phyloP scores from a whole-genome alignment of 2,888 invertebrate genomes.

The Muschampia plurimacula region DNA sequence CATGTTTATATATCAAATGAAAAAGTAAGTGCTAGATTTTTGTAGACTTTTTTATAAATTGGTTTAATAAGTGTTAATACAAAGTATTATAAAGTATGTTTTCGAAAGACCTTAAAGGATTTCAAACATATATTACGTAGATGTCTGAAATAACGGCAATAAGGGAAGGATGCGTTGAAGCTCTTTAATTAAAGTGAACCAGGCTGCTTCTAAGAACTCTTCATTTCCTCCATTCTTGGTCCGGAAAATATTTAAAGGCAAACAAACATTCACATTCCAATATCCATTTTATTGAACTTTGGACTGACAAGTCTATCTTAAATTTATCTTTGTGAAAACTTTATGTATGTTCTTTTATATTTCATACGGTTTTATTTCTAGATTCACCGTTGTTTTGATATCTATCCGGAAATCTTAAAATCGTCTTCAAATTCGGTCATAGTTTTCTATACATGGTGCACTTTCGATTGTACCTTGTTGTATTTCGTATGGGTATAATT shows the following conservation, averaged over 20 bases:
- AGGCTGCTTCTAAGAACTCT: slow-evolving; percentile 9
- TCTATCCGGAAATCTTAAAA: slow-evolving; percentile 1
- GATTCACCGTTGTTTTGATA: not conserved
- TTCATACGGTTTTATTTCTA: not conserved
- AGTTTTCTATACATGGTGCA: not conserved
- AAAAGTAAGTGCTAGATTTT: too few relatives aligned
- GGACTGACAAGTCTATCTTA: slow-evolving; percentile 10
- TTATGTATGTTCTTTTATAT: slow-evolving; percentile 1
- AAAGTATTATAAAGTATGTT: not conserved
- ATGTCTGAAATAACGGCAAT: not conserved
- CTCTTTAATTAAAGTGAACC: slow-evolving; percentile 24
- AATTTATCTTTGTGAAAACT: not conserved
- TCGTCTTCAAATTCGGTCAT: slow-evolving; percentile 16
- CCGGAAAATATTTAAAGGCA: slow-evolving; percentile 45
- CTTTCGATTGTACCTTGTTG: not conserved
- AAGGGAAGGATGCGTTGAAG: not conserved
- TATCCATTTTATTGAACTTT: slow-evolving; percentile 20
- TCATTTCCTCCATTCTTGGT: slow-evolving; percentile 43
- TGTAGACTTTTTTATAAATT: too few relatives aligned
- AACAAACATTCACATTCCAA: slow-evolving; percentile 41
- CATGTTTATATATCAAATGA: too few relatives aligned
- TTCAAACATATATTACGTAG: not conserved
- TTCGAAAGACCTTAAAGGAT: not conserved
- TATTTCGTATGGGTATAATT: not conserved
- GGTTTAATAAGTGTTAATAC: not conserved